Evolutionary conservation across 2,113 vertebrate genomes (phyloP), one percentile per base, ranked within the genome.

Genomic region (Baryphthengus martii): DNA sequence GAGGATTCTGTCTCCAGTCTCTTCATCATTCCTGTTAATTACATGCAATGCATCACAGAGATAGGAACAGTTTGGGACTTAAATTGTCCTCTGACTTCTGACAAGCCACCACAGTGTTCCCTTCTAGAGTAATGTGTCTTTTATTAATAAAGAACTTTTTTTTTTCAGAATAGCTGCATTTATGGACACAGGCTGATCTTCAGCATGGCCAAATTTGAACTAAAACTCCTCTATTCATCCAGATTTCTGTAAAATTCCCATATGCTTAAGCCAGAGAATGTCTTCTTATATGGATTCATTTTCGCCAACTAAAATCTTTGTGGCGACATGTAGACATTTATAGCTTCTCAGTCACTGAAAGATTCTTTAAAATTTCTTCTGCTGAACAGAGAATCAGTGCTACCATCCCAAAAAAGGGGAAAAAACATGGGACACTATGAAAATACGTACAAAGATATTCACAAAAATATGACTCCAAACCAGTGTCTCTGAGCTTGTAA

Each of bases 21-120:
- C 94, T 94, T 95, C 91, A 72, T 97, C 96, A 67, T 67, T 96
- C 93, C 95, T 59, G 80, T 40, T 86, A 93, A 91, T 91, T 71
- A 62, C 17, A 87, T 47, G 74, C 79, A 85, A 84, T 90, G 77
- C 88, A 52, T 94, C 84, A 95, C 26, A 68, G 52, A 44, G 20
- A 50, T 44, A 88, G 53, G 75, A 93, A 72, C 19, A n/a, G 39
- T 37, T 65, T 70, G 72, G 75, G 80, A 50, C n/a, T 50, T 33
- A 1, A 5, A 35, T n/a, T 67, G 37, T 55, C 45, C 73, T 82
- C 85, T 67, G 68, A 37, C 81, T 76, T 50, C 83, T 86, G 83
- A 67, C 28, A 53, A 85, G 66, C 37, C 58, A n/a, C 56, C 42
- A 19, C 49, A 52, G 49, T 3, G 2, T 71, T 78, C 53, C 40